phyloP scores from a whole-genome alignment of 2,113 vertebrate species.

The Sigmodon hispidus region DNA sequence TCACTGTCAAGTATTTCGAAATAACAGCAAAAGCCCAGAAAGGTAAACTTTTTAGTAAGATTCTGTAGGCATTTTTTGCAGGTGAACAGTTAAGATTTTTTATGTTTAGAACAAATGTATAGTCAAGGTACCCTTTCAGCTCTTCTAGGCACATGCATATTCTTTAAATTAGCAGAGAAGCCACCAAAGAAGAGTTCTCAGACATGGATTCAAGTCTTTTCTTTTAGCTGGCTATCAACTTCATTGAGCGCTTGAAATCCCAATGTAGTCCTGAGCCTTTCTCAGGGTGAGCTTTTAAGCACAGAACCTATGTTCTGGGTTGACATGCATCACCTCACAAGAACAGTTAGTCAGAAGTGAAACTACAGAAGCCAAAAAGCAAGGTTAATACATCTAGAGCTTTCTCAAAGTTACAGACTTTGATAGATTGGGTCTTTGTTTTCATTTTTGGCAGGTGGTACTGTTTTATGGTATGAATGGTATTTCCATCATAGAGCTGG shows the following conservation, averaged over 20 bases:
- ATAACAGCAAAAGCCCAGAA: slow-evolving; percentile 96
- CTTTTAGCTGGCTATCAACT: not conserved
- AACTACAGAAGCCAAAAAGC: not conserved
- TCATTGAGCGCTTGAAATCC: not conserved
- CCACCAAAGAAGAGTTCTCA: not conserved
- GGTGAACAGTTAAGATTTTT: slow-evolving; percentile 20
- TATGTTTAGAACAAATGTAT: not conserved
- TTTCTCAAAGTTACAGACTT: not conserved
- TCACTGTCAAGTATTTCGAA: slow-evolving; percentile 99
- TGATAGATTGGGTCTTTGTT: not conserved
- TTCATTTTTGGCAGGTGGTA: not conserved
- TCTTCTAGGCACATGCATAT: not conserved
- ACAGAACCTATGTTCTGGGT: not conserved
- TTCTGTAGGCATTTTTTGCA: slow-evolving; percentile 34
- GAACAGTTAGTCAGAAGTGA: not conserved
- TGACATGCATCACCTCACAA: not conserved
- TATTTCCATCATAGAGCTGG: not conserved
- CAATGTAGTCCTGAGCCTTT: not conserved
- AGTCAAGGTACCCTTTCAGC: not conserved
- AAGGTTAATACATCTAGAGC: not conserved
- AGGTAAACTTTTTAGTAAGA: slow-evolving; percentile 85
- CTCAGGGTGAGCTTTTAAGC: not conserved
- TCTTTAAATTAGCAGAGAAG: not conserved
- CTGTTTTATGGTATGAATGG: not conserved
- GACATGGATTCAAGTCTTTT: not conserved